Conservation (phyloP, 2,888 invertebrate species). For the Hyles lineata region DNA sequence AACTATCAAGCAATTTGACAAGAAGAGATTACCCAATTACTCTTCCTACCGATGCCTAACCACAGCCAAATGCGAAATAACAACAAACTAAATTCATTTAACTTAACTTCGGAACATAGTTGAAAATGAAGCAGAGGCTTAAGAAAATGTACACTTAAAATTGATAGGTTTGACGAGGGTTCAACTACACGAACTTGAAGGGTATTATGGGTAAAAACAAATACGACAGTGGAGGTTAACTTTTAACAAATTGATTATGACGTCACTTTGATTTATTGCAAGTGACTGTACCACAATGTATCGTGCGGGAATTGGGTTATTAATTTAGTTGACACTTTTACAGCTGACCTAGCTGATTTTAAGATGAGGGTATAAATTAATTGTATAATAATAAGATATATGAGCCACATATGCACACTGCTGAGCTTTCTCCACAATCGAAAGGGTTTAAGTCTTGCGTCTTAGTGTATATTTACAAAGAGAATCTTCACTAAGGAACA, state of each 20-base stretch:
- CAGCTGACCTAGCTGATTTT: no score
- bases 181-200: not conserved
- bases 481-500: no score
- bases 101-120: conserved; percentile 25
- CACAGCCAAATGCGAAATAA: conserved; percentile 27
- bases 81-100: conserved; percentile 30
- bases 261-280: no score
- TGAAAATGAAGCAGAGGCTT: conserved; percentile 1
- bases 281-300: no score
- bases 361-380: no score
- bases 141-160: conserved; percentile 17
- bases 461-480: no score
- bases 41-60: not conserved
- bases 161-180: conserved; percentile 20
- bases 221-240: not conserved
- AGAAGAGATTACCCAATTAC: not conserved
- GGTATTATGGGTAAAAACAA: not conserved
- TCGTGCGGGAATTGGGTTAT: no score
- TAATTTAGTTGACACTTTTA: no score
- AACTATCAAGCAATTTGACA: conserved; percentile 6
- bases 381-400: no score
- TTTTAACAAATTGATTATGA: not conserved
- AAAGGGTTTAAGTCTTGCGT: no score
- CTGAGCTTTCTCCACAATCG: no score
- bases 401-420: no score